phyloP scores from a whole-genome alignment of 2,797 vertebrate genomes.

The Eremophila alpestris region DNA sequence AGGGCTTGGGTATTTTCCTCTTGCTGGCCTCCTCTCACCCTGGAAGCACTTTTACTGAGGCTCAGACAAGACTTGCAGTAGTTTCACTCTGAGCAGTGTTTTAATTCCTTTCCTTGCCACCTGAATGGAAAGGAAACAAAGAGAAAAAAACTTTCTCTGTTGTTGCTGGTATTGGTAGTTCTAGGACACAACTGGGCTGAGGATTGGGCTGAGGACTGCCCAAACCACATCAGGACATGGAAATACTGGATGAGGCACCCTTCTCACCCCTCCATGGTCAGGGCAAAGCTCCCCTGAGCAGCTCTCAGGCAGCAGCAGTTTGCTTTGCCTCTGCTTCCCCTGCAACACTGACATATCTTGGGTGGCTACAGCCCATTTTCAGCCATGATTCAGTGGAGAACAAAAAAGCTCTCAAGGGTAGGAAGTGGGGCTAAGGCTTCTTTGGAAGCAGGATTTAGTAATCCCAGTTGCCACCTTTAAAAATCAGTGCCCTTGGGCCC shows the following conservation, averaged over 20 bases:
- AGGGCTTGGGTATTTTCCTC: background rate
- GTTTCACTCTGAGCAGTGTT: background rate
- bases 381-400: background rate
- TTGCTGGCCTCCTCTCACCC: background rate
- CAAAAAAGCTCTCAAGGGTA: slow-evolving; percentile 21
- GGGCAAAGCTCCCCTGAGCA: background rate
- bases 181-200: background rate
- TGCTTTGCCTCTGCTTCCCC: background rate
- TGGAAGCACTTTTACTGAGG: background rate
- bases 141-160: background rate
- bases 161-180: background rate
- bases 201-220: background rate
- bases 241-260: fast-evolving
- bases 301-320: background rate
- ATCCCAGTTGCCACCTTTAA: slow-evolving; percentile 37
- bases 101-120: background rate
- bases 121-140: background rate
- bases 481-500: slow-evolving; percentile 46
- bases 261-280: background rate
- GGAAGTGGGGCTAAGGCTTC: slow-evolving; percentile 32
- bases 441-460: slow-evolving; percentile 44
- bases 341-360: background rate
- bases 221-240: background rate
- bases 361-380: background rate
- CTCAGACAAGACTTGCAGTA: background rate